These are phyloP conservation scores for Acleris laterana DNA, from an alignment of 2,888 invertebrate species.

Conservation along the genomic window DNA sequence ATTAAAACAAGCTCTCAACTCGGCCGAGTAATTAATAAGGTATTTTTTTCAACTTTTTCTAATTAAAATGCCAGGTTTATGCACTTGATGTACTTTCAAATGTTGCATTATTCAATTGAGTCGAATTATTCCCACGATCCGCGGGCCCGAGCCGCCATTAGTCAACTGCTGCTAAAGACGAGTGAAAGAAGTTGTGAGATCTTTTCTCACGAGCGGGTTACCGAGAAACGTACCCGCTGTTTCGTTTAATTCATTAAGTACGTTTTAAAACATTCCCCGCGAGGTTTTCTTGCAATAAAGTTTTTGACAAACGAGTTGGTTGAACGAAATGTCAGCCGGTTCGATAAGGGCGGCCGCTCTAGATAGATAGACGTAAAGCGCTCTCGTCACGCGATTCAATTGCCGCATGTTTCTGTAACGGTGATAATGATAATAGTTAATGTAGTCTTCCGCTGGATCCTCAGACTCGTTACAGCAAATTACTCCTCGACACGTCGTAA, in stretches of 20 bases:
- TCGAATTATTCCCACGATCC: slow-evolving; percentile 58
- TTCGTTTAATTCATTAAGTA: slow-evolving; percentile 50
- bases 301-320: slow-evolving; percentile 30
- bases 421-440: slow-evolving; percentile 45
- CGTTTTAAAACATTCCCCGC: slow-evolving; percentile 33
- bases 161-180: slow-evolving; percentile 58
- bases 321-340: slow-evolving; percentile 19
- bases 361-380: slow-evolving; percentile 19
- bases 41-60: not conserved
- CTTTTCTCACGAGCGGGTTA: slow-evolving; percentile 64
- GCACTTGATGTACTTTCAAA: slow-evolving; percentile 20
- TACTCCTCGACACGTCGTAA: slow-evolving; percentile 73
- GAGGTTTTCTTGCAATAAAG: slow-evolving; percentile 16
- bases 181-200: slow-evolving; percentile 65
- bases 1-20: slow-evolving; percentile 9
- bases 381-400: slow-evolving; percentile 40
- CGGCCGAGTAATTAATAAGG: not conserved
- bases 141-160: slow-evolving; percentile 56
- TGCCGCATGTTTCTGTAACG: slow-evolving; percentile 35
- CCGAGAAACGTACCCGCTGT: slow-evolving; percentile 63
- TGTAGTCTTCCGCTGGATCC: slow-evolving; percentile 49
- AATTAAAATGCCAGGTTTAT: slow-evolving; percentile 19
- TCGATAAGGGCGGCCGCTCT: slow-evolving; percentile 23
- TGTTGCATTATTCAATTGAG: slow-evolving; percentile 20
- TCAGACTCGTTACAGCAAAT: slow-evolving; percentile 66